Base-by-base conservation (phyloP, 1,140 invertebrate species). In the Plutomurus gul region DNA sequence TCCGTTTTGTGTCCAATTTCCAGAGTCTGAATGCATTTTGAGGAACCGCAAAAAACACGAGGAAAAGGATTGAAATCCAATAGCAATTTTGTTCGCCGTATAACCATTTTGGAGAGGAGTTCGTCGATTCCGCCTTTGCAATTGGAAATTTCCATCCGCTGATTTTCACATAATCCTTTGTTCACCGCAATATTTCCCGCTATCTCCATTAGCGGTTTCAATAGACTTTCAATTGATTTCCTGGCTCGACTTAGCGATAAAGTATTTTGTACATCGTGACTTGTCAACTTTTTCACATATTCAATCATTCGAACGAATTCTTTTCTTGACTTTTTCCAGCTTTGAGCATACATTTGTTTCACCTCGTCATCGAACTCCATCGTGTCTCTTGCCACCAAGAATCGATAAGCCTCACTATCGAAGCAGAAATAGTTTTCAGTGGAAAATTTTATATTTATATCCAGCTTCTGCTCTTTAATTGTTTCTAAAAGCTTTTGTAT, bases 361-460 rank as follows among this genome's bases (percentile, higher is more conserved):
- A 77, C 43, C 3, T 74, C 10, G 5, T 36, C 11, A 33, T 39
- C n/a, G 27, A 81, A 81, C 33, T 39, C 4, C 7, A 81, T 20
- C 33, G 11, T 25, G 16, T 49, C 5, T 51, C 25, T 33, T 0
- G 81, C 75, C 1, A 37, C 33, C 4, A 83, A 37, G 40, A 77
- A 83, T 13, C 75, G 81, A 22, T 81, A 49, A 1, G 77, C 33
- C 73, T 83, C 82, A 36, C 47, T 83, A 43, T 83, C 82, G 4
- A 83, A 39, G 36, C 78, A 83, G 33, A 75, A 83, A 6, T 49
- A 77, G 5, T 73, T 83, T 3, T 80, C 36, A 13, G 49, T 18
- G 0, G 25, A 20, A 11, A 83, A 51, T 56, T 22, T 37, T 7
- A 83, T 70, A n/a, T 18, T 25, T 5, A 77, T 10, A 10, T 37